A percentile compares a stretch with the other conserved stretches of the same genome.
Evolutionary conservation across 2,797 vertebrate species (phyloP).

Genomic region (Platyrinchus mystaceus): DNA sequence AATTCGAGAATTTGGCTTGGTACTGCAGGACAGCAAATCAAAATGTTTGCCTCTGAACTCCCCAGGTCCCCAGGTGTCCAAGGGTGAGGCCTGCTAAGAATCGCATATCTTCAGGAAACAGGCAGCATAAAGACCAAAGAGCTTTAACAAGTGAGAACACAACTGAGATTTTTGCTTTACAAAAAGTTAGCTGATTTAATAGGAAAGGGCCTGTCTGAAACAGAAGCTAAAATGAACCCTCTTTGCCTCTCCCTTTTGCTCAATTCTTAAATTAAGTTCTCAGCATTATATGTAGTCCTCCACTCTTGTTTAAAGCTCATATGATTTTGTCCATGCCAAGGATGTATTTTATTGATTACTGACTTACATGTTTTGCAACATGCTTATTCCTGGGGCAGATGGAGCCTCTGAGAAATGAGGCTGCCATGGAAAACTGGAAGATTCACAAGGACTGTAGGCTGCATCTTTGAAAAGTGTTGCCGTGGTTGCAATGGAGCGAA

Average conservation of each 20-base stretch:
- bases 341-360: background rate
- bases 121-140: background rate
- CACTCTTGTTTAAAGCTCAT: background rate
- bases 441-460: conserved; percentile 7
- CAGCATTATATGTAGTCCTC: background rate
- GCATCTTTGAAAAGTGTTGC: conserved; percentile 39
- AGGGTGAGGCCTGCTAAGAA: background rate
- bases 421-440: conserved; percentile 49
- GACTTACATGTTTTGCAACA: background rate
- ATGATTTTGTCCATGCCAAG: background rate
- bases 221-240: background rate
- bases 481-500: conserved; percentile 28
- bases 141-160: background rate
- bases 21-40: background rate
- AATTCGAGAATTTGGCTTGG: background rate
- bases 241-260: background rate
- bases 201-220: background rate
- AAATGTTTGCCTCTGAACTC: background rate
- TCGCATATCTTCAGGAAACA: background rate
- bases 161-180: background rate
- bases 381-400: background rate
- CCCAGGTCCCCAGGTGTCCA: background rate
- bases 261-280: background rate
- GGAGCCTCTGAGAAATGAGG: background rate
- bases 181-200: background rate